Conservation (phyloP, 2,797 vertebrate species). For the Acanthurus leucopareius region DNA sequence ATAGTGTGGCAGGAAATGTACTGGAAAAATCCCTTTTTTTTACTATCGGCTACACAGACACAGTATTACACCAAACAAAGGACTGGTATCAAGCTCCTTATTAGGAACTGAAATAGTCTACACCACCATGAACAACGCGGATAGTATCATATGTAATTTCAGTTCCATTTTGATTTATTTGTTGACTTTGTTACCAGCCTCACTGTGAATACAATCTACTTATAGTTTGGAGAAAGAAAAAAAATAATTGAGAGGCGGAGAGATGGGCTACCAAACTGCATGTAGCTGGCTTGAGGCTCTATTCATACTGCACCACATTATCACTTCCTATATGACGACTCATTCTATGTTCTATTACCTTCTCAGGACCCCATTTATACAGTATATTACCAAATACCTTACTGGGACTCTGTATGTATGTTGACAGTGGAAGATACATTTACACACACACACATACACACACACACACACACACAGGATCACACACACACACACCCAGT, state of each 20-base stretch:
- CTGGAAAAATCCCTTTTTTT: too few relatives aligned
- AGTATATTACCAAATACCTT: conserved; percentile 57
- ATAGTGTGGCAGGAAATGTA: too few relatives aligned
- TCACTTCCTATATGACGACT: conserved; percentile 57
- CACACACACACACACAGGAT: not conserved
- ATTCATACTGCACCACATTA: conserved; percentile 32
- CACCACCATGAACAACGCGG: not conserved
- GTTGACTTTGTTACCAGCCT: not conserved
- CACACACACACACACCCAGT: conserved; percentile 17
- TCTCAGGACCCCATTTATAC: conserved; percentile 46
- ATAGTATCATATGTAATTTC: not conserved
- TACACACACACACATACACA: conserved; percentile 9
- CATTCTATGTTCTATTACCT: conserved; percentile 57
- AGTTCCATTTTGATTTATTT: not conserved
- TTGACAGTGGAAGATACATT: conserved; percentile 10
- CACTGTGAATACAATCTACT: not conserved
- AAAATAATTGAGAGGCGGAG: not conserved
- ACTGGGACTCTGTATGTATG: conserved; percentile 20
- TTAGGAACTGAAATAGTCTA: not conserved
- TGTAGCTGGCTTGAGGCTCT: conserved; percentile 26
- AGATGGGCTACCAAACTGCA: conserved; percentile 21
- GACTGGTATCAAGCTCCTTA: not conserved
- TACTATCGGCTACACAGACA: not conserved
- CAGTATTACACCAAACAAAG: not conserved
- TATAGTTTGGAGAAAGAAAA: not conserved